These are phyloP conservation scores for Chaetodon auriga DNA, from an alignment of 2,113 vertebrate species.

Conservation along the genomic window DNA sequence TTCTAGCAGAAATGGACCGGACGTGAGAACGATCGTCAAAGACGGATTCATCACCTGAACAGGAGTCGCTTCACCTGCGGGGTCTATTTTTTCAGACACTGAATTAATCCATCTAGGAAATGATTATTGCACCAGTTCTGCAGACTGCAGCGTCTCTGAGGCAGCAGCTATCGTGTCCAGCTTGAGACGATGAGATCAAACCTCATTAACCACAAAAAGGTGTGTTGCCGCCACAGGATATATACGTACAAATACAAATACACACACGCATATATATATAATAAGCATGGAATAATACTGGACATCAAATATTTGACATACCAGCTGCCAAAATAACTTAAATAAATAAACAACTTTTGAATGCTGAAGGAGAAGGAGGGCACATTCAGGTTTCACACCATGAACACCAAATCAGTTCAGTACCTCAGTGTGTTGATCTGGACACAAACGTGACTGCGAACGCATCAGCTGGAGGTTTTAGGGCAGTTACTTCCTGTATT, in stretches of 20 bases:
- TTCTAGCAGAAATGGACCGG: neutral
- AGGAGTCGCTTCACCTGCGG: neutral
- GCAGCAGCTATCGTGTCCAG: neutral
- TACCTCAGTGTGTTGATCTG: neutral
- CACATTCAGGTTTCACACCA: neutral
- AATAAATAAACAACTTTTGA: no score
- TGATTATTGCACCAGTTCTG: neutral
- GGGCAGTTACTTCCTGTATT: no score
- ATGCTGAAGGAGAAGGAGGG: neutral
- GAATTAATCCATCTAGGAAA: conserved; percentile 5
- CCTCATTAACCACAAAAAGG: neutral
- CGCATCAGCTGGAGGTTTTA: no score
- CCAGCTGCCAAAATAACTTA: neutral
- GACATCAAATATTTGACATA: neutral
- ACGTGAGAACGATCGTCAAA: neutral
- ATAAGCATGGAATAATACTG: neutral
- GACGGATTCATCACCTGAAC: conserved; percentile 11
- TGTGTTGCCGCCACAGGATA: neutral
- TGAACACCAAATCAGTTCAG: neutral
- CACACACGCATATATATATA: no score
- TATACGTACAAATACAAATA: no score
- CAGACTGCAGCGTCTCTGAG: neutral
- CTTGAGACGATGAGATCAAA: neutral
- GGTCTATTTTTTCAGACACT: neutral
- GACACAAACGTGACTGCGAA: no score